Evolutionary conservation across 1,140 invertebrate genomes (phyloP).

Genomic region (Reticulitermes speratus): DNA sequence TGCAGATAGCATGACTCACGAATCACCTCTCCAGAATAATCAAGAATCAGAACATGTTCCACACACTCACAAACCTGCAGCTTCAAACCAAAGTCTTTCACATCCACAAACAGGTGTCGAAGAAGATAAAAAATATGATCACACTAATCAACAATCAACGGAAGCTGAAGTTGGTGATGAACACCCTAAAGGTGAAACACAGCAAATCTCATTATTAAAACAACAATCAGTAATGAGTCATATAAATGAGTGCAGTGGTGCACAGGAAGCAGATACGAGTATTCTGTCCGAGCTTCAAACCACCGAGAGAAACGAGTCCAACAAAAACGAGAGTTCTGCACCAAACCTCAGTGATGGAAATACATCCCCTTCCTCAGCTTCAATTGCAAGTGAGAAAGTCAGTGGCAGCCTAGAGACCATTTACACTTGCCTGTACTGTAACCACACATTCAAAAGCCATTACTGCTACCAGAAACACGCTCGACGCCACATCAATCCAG

Average conservation of each 20-base stretch:
- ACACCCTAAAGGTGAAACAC: neutral
- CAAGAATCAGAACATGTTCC: neutral
- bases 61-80: neutral
- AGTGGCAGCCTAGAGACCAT: conserved; percentile 36
- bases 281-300: neutral
- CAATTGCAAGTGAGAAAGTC: neutral
- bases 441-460: conserved; percentile 77
- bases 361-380: neutral
- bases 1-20: neutral
- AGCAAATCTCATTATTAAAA: neutral
- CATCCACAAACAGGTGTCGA: neutral
- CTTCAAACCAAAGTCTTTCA: neutral
- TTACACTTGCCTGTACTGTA: conserved; percentile 74
- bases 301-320: neutral
- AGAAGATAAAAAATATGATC: neutral
- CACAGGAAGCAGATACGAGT: neutral
- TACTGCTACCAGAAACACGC: conserved; percentile 82
- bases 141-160: neutral
- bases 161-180: neutral
- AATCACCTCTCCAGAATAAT: neutral
- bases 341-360: neutral
- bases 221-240: neutral
- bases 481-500: conserved; percentile 62
- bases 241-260: neutral
- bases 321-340: neutral